Evolutionary conservation across 2,113 vertebrate genomes (phyloP).

Genomic region (Sinocyclocheilus maitianheensis): DNA sequence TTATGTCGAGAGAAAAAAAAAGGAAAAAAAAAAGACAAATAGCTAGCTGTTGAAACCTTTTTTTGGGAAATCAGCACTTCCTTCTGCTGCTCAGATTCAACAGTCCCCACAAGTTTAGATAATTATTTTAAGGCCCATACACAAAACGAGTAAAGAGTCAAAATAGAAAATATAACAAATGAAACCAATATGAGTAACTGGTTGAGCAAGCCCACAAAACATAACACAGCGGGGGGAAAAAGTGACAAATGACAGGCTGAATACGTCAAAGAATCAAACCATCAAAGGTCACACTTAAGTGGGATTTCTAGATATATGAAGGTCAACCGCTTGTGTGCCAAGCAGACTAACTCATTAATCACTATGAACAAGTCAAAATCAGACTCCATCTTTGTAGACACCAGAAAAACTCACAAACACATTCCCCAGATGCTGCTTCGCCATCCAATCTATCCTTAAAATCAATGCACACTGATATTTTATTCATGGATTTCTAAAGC

Average conservation of each 20-base stretch:
- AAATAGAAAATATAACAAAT: neutral
- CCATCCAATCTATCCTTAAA: neutral
- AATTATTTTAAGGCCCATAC: neutral
- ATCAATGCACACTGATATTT: neutral
- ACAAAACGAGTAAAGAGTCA: neutral
- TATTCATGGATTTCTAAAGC: neutral
- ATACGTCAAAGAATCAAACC: neutral
- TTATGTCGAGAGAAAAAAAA: neutral
- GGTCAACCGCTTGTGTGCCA: neutral
- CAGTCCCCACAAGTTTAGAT: no score
- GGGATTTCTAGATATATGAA: neutral
- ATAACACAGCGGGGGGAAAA: neutral
- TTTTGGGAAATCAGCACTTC: no score
- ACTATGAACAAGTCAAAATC: neutral
- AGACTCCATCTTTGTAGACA: neutral
- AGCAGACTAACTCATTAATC: neutral
- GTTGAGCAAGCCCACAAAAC: neutral
- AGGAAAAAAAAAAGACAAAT: no score
- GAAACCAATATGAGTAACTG: neutral
- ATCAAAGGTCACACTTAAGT: neutral
- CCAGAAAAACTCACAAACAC: neutral
- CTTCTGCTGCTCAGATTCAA: no score
- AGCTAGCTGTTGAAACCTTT: no score
- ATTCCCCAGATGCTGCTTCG: neutral
- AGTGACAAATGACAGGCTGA: neutral